Evolutionary conservation across 2,113 vertebrate species (phyloP).

Genomic region (Ailurus styani): DNA sequence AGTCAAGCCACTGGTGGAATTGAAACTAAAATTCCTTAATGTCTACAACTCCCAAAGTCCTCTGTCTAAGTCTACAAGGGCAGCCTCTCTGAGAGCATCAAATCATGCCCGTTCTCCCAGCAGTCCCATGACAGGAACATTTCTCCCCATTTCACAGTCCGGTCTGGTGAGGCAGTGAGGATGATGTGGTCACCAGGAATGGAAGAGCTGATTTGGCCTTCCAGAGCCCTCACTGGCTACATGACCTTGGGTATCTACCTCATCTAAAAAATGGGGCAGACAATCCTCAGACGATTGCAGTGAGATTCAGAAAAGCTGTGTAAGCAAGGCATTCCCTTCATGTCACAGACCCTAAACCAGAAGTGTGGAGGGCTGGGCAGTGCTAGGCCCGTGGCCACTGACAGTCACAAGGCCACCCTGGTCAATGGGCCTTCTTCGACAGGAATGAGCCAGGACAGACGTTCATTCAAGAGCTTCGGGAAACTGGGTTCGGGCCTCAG

Average conservation of each 20-base stretch:
- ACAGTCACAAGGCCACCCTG: not conserved
- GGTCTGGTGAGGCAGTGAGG: not conserved
- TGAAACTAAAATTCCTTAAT: slow-evolving; percentile 9
- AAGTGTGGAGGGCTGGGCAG: not conserved
- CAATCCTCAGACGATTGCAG: not conserved
- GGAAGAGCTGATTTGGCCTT: not conserved
- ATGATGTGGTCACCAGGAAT: not conserved
- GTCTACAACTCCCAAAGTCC: not conserved
- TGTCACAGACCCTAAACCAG: not conserved
- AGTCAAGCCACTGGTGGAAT: not conserved
- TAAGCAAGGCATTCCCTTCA: not conserved
- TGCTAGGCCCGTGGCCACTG: not conserved
- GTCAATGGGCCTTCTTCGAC: slow-evolving; percentile 14
- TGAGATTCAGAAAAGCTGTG: not conserved
- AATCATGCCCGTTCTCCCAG: not conserved
- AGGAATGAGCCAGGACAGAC: not conserved
- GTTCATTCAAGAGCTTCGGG: slow-evolving; percentile 52
- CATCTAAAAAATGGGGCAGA: not conserved
- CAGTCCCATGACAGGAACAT: not conserved
- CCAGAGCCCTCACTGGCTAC: not conserved
- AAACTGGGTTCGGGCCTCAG: not conserved
- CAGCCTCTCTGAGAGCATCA: not conserved
- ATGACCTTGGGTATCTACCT: not conserved
- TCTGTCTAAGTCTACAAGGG: not conserved
- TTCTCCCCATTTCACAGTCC: not conserved